These are phyloP conservation scores for Danionella cerebrum DNA, from an alignment of 2,113 vertebrate species.

Conservation along the genomic window DNA sequence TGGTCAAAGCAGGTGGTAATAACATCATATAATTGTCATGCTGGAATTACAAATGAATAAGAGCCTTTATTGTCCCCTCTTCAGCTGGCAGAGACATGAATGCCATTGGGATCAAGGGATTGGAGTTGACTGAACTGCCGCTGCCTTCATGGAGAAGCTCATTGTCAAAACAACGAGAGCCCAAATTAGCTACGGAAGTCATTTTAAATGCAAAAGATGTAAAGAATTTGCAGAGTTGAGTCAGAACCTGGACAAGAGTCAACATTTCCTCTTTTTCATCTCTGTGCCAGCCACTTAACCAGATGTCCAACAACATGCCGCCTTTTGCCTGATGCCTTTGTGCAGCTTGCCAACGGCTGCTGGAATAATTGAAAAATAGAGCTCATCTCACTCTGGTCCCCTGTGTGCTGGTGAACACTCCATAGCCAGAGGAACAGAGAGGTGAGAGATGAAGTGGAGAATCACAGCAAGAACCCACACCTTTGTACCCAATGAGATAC, in stretches of 20 bases:
- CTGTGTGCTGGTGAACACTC: neutral
- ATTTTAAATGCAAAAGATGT: slow-evolving; percentile 20
- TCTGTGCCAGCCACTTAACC: slow-evolving; percentile 44
- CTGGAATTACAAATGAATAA: neutral
- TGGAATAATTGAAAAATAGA: slow-evolving; percentile 53
- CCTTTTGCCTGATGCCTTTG: slow-evolving; percentile 40
- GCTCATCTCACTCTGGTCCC: slow-evolving; percentile 33
- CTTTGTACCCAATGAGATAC: neutral
- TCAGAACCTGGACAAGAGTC: slow-evolving; percentile 36
- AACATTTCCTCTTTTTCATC: slow-evolving; percentile 45
- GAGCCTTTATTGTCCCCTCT: neutral
- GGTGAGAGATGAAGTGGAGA: slow-evolving; percentile 31
- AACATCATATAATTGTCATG: neutral
- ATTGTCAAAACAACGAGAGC: neutral
- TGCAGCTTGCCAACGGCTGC: slow-evolving; percentile 50
- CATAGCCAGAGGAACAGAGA: slow-evolving; percentile 10
- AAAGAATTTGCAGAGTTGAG: slow-evolving; percentile 22
- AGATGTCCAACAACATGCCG: slow-evolving; percentile 43
- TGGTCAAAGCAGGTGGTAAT: neutral
- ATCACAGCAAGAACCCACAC: neutral
- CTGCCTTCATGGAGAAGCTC: neutral
- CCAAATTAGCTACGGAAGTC: neutral
- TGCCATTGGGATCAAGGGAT: neutral
- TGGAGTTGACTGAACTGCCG: neutral
- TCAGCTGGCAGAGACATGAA: neutral